Base-by-base conservation (phyloP, 2,797 vertebrate species). In the Bryconaethiops microstoma region DNA sequence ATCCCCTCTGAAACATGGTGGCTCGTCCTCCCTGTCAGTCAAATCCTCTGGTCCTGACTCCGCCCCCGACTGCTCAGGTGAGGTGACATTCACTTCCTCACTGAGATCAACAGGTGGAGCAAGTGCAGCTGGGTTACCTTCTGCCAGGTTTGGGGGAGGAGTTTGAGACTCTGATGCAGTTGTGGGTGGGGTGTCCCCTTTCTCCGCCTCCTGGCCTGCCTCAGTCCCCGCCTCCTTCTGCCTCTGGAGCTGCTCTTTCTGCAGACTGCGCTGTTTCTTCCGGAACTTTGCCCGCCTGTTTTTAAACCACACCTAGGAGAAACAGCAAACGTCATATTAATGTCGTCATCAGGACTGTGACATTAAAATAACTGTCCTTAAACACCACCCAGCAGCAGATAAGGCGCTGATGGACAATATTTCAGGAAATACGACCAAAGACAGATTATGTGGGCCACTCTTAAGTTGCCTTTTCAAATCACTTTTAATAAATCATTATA, bases 241-340 rank as follows among this genome's bases (percentile, higher is more conserved):
- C 85, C 96, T 98, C 93, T 99, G 98, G 64, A 99, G 94, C 92
- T 99, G 97, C 89, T 99, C 98, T 71, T 99, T 99, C 91, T 99
- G 98, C 79, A 99, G 94, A 87, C 97, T 99, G 70, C 98, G 96
- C 85, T 99, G 98, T 94, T 99, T 99, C 94, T 99, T 99, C 40
- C 98, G 96, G 83, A 99, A 99, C 87, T 99, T 99, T 78, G 98
- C 98, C 70, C 98, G 92, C 9, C 98, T 94, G 88, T 99, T 99
- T 92, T 99, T 99, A 93, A 99, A 99, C 98, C 98, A 99, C 54
- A 99, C 98, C 98, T 99, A 87, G 77, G 23, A 86, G 8, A 79
- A 78, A 75, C 55, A 8, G 57, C 23, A 70, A 67, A 52, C 13
- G 48, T 52, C 13, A 13, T 4, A 14, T 16, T 0, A 48, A 12